phyloP scores from a whole-genome alignment of 1,140 invertebrate genomes.

The Trinorchestia longiramus region DNA sequence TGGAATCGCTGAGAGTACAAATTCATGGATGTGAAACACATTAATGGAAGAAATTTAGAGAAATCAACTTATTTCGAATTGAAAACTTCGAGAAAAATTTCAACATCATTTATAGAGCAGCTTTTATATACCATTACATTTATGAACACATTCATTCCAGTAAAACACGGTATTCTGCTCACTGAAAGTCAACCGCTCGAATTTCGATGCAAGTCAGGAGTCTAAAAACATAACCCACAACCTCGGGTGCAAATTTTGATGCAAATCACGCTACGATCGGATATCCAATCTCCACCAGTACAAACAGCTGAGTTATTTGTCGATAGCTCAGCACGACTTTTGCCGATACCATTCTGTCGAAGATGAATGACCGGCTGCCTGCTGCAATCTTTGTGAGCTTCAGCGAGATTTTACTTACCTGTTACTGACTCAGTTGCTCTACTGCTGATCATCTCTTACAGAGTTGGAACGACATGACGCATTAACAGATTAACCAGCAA shows the following conservation, averaged over 20 bases:
- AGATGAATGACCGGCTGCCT: conserved; percentile 11
- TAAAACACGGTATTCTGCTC: neutral
- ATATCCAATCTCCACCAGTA: conserved; percentile 15
- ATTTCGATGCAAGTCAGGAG: neutral
- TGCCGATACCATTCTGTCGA: conserved; percentile 43
- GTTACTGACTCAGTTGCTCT: neutral
- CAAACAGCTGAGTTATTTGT: conserved; percentile 49
- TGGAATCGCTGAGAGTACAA: no score
- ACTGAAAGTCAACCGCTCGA: neutral
- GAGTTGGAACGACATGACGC: neutral
- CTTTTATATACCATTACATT: no score
- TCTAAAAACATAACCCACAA: neutral
- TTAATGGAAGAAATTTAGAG: no score
- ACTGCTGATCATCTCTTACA: neutral
- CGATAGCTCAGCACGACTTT: conserved; percentile 43
- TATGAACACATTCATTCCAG: no score
- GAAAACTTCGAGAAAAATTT: no score
- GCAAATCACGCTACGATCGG: conserved; percentile 36
- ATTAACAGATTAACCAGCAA: neutral
- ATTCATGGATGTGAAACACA: no score
- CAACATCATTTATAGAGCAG: no score
- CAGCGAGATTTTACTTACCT: neutral
- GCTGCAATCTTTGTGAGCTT: conserved; percentile 18
- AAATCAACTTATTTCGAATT: no score
- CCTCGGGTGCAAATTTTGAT: conserved; percentile 32